Conservation (phyloP, 2,797 vertebrate species). For the Clarias platycephalus region DNA sequence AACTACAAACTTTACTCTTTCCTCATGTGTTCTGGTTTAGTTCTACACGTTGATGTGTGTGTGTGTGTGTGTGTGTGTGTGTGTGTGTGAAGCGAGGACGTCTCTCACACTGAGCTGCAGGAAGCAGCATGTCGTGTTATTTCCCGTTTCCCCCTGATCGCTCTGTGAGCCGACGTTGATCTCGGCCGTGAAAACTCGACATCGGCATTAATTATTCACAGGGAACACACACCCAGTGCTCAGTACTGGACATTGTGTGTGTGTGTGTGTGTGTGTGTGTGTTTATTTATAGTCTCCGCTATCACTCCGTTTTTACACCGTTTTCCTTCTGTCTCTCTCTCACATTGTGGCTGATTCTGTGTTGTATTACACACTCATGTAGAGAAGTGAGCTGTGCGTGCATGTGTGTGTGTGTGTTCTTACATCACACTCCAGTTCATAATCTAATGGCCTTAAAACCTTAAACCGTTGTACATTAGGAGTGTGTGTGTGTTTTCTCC, state of each 20-base stretch:
- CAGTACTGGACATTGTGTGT: background rate
- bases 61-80: background rate
- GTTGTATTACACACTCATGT: background rate
- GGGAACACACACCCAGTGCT: conserved; percentile 26
- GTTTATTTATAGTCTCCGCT: background rate
- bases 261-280: background rate
- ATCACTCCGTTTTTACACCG: background rate
- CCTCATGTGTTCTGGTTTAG: background rate
- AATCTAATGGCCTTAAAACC: background rate
- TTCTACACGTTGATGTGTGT: background rate
- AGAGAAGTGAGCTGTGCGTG: background rate
- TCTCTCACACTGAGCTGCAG: background rate
- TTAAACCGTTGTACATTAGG: background rate
- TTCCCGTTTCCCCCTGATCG: background rate
- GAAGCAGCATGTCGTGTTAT: background rate
- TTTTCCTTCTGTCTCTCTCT: background rate
- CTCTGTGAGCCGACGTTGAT: background rate
- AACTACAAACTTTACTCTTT: background rate
- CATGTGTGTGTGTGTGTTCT: background rate
- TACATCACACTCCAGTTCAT: background rate
- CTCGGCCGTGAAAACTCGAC: conserved; percentile 43
- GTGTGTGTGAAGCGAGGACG: too few species aligned
- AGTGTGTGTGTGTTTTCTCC: background rate
- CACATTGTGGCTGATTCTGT: background rate
- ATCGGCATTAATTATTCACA: conserved; percentile 51